phyloP scores from a whole-genome alignment of 2,113 vertebrate species.

The Acinonyx jubatus region DNA sequence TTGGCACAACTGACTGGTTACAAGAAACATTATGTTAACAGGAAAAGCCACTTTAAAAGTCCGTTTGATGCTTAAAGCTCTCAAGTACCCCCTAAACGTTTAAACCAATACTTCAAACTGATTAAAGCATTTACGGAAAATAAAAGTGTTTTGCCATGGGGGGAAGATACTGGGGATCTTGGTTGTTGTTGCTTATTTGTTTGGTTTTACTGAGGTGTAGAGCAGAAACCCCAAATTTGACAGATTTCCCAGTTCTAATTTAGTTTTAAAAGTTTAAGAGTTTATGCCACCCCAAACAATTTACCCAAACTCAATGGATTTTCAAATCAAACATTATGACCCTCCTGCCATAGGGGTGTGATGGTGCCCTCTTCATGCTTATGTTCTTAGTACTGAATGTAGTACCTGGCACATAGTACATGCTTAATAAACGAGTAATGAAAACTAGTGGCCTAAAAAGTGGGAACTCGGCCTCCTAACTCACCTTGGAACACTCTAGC shows the following conservation, averaged over 20 bases:
- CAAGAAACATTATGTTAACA: conserved; percentile 81
- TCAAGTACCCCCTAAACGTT: conserved; percentile 76
- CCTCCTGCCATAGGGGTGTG: background rate
- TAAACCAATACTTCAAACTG: conserved; percentile 71
- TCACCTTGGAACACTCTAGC: background rate
- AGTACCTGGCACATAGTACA: background rate
- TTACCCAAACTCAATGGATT: conserved; percentile 68
- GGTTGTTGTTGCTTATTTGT: conserved; percentile 62
- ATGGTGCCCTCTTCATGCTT: background rate
- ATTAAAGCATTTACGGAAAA: conserved; percentile 78
- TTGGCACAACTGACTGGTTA: conserved; percentile 73
- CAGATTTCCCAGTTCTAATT: conserved; percentile 72
- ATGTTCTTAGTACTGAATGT: background rate
- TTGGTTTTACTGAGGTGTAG: conserved; percentile 78
- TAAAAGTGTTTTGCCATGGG: conserved; percentile 59
- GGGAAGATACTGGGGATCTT: conserved; percentile 36
- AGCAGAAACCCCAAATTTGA: conserved; percentile 66
- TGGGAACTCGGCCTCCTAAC: background rate
- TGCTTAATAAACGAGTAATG: background rate
- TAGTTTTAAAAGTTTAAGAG: conserved; percentile 70
- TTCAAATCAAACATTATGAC: conserved; percentile 64
- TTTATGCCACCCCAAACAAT: conserved; percentile 70
- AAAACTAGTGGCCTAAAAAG: background rate
- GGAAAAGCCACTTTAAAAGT: conserved; percentile 82
- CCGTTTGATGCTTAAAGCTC: conserved; percentile 76